phyloP scores from a whole-genome alignment of 2,888 invertebrate species.

The Anoncus sp. region DNA sequence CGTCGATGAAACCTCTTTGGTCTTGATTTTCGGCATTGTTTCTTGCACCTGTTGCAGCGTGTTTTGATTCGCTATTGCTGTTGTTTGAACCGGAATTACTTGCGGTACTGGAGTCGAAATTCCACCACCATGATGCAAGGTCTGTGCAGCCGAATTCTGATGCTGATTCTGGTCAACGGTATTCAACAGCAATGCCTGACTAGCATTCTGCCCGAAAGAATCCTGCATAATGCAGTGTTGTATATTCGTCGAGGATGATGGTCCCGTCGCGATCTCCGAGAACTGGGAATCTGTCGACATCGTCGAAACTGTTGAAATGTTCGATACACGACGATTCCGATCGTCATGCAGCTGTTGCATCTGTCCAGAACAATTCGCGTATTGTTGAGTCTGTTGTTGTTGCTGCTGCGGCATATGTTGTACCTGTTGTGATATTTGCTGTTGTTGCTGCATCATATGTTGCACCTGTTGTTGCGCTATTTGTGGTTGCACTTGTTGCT shows the following conservation, averaged over 20 bases:
- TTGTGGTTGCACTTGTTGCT: conserved; percentile 70
- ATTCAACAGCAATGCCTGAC: conserved; percentile 29
- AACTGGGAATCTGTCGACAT: conserved; percentile 78
- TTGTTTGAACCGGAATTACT: conserved; percentile 65
- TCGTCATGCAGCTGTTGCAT: conserved; percentile 77
- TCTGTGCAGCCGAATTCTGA: conserved; percentile 22
- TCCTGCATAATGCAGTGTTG: conserved; percentile 49
- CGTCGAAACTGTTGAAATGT: conserved; percentile 76
- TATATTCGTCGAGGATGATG: conserved; percentile 36
- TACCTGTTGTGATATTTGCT: too few species aligned
- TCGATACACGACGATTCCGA: conserved; percentile 79
- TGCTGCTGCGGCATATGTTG: conserved; percentile 66
- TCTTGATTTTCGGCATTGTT: conserved; percentile 73
- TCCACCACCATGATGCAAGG: conserved; percentile 60
- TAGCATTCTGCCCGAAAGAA: conserved; percentile 16
- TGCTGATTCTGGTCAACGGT: conserved; percentile 53
- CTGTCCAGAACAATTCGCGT: conserved; percentile 72
- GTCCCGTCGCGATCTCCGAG: conserved; percentile 65
- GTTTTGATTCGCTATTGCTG: conserved; percentile 54
- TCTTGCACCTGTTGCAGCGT: conserved; percentile 56
- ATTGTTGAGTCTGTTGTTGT: conserved; percentile 67
- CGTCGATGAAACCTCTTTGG: conserved; percentile 81
- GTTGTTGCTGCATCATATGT: conserved; percentile 71
- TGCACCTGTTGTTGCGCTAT: too few species aligned
- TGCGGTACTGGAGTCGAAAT: conserved; percentile 63